Base-by-base conservation (phyloP, 2,113 vertebrate genomes). In the Montifringilla adamsi region DNA sequence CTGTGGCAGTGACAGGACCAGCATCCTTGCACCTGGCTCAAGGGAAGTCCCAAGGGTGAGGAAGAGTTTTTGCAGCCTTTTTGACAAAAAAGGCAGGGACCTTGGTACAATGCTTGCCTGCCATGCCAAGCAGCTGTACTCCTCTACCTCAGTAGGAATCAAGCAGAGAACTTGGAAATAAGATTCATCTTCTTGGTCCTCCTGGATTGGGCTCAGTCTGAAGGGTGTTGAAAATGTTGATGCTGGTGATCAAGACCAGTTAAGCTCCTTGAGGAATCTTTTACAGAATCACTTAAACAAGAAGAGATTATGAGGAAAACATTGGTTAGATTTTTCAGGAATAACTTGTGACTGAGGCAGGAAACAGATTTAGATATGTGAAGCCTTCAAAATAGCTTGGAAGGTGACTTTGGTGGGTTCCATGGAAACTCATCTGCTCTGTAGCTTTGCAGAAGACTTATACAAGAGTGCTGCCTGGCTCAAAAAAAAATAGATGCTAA, bases 391-490 rank as follows among this genome's bases (percentile, higher is more conserved):
- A 91, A 87, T 64, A 76, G 53, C 82, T 67, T 39, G 44, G 73
- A 76, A 73, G 63, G 74, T 76, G 74, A 91, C 94, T 95, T 92
- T 72, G 56, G 59, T 95, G 69, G 78, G 85, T 88, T 94, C 93
- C 94, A 94, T 95, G 95, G 93, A 91, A 95, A 94, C 96, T 92
- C 53, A 24, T 91, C 59, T 87, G 4, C 82, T 53, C 68, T 75
- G 59, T 77, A 78, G 87, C 78, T 91, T 73, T 93, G 93, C 16
- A 3, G 81, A 85, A 70, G 46, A 37, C 37, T 94, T 91, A n/a
- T 0, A 55, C 70, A 89, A 87, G 62, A 87, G 53, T 82, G 58
- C 50, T 76, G 89, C 37, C 56, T 95, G 41, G 20, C 66, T 85
- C 53, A 21, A 84, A 6, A 62, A 55, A 78, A 53, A 27, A 15